Evolutionary conservation across 1,140 invertebrate genomes (phyloP).

Genomic region (Bradysia coprophila): DNA sequence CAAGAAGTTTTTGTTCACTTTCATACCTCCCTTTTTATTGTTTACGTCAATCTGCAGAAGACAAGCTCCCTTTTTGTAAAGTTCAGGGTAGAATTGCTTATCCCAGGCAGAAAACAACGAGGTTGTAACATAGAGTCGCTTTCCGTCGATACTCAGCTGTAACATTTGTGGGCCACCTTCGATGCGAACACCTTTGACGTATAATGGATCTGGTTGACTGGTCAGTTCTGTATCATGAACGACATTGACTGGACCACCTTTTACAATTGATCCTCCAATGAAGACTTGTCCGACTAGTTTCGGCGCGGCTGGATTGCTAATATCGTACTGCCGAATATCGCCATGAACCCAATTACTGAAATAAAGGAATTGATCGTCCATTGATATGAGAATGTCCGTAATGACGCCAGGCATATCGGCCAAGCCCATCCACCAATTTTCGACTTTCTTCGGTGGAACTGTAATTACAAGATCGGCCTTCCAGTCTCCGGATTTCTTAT

Average conservation of each 20-base stretch:
- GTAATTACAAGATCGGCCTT: slow-evolving; percentile 58
- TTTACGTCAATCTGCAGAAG: slow-evolving; percentile 57
- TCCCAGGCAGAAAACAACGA: slow-evolving; percentile 90
- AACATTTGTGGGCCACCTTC: slow-evolving; percentile 89
- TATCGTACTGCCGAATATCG: slow-evolving; percentile 89
- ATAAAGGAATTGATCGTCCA: slow-evolving; percentile 89
- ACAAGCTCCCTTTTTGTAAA: slow-evolving; percentile 38
- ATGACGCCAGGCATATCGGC: slow-evolving; percentile 28
- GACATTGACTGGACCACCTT: slow-evolving; percentile 52
- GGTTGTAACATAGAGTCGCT: slow-evolving; percentile 79
- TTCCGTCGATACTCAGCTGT: slow-evolving; percentile 88
- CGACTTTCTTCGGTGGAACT: slow-evolving; percentile 54
- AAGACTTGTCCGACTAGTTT: slow-evolving; percentile 73
- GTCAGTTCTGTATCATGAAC: slow-evolving; percentile 51
- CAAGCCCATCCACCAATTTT: too few relatives aligned
- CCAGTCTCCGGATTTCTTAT: slow-evolving; percentile 41
- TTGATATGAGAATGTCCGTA: slow-evolving; percentile 82
- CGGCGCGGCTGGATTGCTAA: slow-evolving; percentile 61
- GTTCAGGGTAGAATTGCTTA: slow-evolving; percentile 73
- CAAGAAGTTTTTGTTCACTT: slow-evolving; percentile 69
- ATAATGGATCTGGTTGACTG: slow-evolving; percentile 41
- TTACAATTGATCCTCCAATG: slow-evolving; percentile 57
- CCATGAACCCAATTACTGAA: slow-evolving; percentile 86
- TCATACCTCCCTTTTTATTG: slow-evolving; percentile 67
- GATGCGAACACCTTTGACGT: slow-evolving; percentile 59